These are phyloP conservation scores for Oreohelix idahoensis DNA, from an alignment of 1,140 invertebrate genomes.

Conservation along the genomic window DNA sequence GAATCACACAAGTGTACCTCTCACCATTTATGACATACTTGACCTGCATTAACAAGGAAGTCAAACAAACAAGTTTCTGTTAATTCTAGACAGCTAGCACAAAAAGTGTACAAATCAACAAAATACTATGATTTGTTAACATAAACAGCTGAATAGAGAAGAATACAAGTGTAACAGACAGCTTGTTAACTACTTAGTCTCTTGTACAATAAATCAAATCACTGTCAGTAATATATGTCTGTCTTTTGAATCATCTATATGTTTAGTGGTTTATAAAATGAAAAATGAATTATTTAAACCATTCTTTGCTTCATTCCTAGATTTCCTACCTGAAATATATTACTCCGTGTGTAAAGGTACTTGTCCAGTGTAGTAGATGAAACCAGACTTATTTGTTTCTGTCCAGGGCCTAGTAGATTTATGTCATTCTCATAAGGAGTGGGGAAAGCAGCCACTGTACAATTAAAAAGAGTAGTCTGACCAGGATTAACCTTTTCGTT, in stretches of 20 bases:
- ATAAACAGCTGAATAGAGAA: too few relatives aligned
- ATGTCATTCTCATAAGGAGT: constrained; percentile 59
- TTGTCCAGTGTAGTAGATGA: constrained; percentile 51
- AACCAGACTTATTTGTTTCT: constrained; percentile 47
- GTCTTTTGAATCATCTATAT: too few relatives aligned
- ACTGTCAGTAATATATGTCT: too few relatives aligned
- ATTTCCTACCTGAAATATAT: constrained; percentile 53
- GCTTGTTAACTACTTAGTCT: too few relatives aligned
- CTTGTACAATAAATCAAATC: too few relatives aligned
- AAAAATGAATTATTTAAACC: neutral
- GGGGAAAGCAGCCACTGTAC: constrained; percentile 63
- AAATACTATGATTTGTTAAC: too few relatives aligned
- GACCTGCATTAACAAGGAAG: constrained; percentile 39
- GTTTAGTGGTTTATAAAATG: too few relatives aligned
- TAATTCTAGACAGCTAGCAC: neutral
- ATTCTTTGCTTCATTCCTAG: neutral
- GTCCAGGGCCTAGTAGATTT: constrained; percentile 46
- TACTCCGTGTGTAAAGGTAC: constrained; percentile 57
- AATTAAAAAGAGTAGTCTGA: constrained; percentile 62
- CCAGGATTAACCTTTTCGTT: constrained; percentile 64
- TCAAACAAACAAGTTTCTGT: neutral
- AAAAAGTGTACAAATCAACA: too few relatives aligned
- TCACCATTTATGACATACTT: constrained; percentile 55
- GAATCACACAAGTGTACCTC: constrained; percentile 57
- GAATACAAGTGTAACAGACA: too few relatives aligned